Conservation (phyloP, 2,797 vertebrate species). For the Enteromius thamalakanensis region DNA sequence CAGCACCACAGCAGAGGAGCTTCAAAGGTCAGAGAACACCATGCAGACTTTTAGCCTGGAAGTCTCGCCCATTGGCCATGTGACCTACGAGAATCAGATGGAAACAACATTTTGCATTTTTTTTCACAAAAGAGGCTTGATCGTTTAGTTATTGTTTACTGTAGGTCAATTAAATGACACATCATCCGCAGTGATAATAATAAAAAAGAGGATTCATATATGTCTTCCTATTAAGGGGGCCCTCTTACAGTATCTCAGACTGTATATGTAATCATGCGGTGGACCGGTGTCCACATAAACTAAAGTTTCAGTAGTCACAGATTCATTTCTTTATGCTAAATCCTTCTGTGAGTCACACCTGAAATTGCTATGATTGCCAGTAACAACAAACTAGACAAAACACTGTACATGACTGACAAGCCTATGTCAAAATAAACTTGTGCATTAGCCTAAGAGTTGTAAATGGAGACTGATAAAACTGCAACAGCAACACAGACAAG, state of each 20-base stretch:
- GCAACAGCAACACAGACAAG: not conserved
- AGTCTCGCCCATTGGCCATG: slow-evolving; percentile 60
- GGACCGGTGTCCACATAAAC: not conserved
- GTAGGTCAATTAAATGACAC: not conserved
- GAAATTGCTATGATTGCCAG: not conserved
- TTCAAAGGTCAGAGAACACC: slow-evolving; percentile 75
- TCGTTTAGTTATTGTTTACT: not conserved
- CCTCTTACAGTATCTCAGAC: not conserved
- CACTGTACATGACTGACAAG: not conserved
- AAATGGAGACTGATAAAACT: not conserved
- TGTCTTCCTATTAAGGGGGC: not conserved
- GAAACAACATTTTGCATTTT: not conserved
- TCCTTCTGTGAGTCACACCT: not conserved
- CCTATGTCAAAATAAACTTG: not conserved
- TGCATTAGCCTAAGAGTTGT: not conserved
- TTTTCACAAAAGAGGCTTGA: not conserved
- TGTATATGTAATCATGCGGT: not conserved
- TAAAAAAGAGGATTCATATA: not conserved
- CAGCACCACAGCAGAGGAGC: slow-evolving; percentile 70
- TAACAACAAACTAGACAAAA: not conserved
- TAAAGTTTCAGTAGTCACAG: not conserved
- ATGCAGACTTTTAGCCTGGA: slow-evolving; percentile 70
- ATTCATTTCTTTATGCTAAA: not conserved
- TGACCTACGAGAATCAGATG: slow-evolving; percentile 15
- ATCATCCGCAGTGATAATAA: not conserved